Percentiles rank a stretch among this genome's conserved stretches.
phyloP scores from a whole-genome alignment of 2,888 invertebrate species.

The Uropetala carovei region DNA sequence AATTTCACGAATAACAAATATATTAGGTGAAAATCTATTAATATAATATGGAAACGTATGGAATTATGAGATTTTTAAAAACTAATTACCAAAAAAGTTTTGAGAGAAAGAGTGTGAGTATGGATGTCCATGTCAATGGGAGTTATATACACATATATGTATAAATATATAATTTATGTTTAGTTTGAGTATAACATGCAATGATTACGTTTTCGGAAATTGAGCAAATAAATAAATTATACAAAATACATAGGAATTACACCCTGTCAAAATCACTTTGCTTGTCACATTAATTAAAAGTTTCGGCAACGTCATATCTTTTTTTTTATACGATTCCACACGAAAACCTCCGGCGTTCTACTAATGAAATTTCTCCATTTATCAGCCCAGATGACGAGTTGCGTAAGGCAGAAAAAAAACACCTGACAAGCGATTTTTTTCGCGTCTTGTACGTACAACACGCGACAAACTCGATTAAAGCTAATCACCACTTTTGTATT shows the following conservation, averaged over 20 bases:
- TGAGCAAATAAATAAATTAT: background rate
- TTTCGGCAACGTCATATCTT: background rate
- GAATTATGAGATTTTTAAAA: too few species aligned
- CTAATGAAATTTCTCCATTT: background rate
- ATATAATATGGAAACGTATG: too few species aligned
- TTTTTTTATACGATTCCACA: background rate
- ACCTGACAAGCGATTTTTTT: background rate
- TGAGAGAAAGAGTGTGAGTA: too few species aligned
- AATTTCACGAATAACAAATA: too few species aligned
- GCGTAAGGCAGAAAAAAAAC: background rate
- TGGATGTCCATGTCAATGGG: too few species aligned
- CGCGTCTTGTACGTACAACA: background rate
- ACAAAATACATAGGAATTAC: background rate
- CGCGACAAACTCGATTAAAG: constrained; percentile 19
- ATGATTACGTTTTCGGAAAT: background rate
- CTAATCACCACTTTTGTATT: constrained; percentile 29
- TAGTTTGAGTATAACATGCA: too few species aligned
- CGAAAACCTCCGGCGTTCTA: background rate
- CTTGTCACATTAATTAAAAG: background rate
- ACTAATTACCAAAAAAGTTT: too few species aligned
- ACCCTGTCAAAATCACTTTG: background rate
- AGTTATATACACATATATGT: background rate
- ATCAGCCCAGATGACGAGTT: constrained; percentile 7
- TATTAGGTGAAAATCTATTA: too few species aligned
- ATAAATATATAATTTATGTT: background rate